A percentile compares a stretch with the other conserved stretches of the same genome.
phyloP scores from a whole-genome alignment of 2,113 vertebrate genomes.

The Datnioides undecimradiatus region DNA sequence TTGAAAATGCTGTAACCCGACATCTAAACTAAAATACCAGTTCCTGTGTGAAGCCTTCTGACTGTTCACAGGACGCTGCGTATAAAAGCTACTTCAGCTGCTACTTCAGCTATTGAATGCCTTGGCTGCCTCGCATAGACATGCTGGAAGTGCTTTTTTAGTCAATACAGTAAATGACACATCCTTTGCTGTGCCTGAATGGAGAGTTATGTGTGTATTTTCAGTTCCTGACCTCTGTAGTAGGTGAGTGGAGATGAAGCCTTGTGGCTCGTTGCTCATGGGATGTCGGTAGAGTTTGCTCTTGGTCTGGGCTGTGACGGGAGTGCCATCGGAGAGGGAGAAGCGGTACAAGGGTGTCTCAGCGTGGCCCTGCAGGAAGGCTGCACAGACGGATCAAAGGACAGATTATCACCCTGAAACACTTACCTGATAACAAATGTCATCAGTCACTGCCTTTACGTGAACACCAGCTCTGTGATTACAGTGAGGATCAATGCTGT shows the following conservation, averaged over 20 bases:
- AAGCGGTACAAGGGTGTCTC: conserved; percentile 96
- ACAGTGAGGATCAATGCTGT: conserved; percentile 37
- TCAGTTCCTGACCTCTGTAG: conserved; percentile 89
- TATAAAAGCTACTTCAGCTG: conserved; percentile 63
- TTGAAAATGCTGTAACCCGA: not conserved
- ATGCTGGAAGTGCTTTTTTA: conserved; percentile 37
- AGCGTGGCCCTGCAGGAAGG: conserved; percentile 92
- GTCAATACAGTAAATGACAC: conserved; percentile 28
- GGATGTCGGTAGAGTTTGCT: conserved; percentile 95
- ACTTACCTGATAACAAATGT: conserved; percentile 25
- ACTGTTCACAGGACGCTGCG: conserved; percentile 3
- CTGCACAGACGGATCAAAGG: conserved; percentile 77
- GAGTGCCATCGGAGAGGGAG: conserved; percentile 95
- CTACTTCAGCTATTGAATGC: conserved; percentile 60
- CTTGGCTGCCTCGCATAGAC: conserved; percentile 28
- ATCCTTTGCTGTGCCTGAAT: conserved; percentile 16
- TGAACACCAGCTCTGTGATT: conserved; percentile 23
- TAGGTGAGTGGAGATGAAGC: conserved; percentile 96
- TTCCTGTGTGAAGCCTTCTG: conserved; percentile 22
- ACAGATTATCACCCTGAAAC: conserved; percentile 28
- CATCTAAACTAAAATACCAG: conserved; percentile 13
- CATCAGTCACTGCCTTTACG: conserved; percentile 21
- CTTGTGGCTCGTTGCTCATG: conserved; percentile 92
- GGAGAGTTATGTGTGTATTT: not conserved
- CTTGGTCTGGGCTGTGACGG: conserved; percentile 96